Evolutionary conservation across 2,888 invertebrate genomes (phyloP).

Genomic region (Conchocele bisecta): DNA sequence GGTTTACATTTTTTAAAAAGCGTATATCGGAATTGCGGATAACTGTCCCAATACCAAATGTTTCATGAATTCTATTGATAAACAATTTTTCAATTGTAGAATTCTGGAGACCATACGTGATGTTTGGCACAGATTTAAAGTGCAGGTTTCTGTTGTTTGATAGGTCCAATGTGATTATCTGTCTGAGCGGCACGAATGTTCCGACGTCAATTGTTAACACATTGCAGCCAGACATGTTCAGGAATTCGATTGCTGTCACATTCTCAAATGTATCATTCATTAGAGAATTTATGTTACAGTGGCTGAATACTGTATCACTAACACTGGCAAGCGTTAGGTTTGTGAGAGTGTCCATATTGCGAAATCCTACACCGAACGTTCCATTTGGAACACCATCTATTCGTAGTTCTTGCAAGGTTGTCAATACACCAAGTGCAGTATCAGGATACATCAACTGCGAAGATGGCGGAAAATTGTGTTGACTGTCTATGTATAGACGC

Average conservation of each 20-base stretch:
- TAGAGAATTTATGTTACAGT: slow-evolving; percentile 4
- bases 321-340: background rate
- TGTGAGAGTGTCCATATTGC: background rate
- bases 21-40: slow-evolving; percentile 32
- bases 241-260: background rate
- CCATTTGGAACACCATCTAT: slow-evolving; percentile 5
- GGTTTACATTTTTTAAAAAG: slow-evolving; percentile 35
- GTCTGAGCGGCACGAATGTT: slow-evolving; percentile 1
- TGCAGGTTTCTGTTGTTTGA: slow-evolving; percentile 34
- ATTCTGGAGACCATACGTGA: slow-evolving; percentile 42
- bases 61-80: slow-evolving; percentile 23
- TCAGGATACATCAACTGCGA: too few relatives aligned
- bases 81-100: slow-evolving; percentile 31
- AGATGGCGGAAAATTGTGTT: too few relatives aligned
- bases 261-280: slow-evolving; percentile 14
- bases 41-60: slow-evolving; percentile 29
- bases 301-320: too few relatives aligned
- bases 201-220: slow-evolving; percentile 13
- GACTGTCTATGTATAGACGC: too few relatives aligned
- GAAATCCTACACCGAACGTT: background rate
- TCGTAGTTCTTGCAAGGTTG: background rate
- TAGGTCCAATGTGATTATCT: slow-evolving; percentile 25
- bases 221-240: slow-evolving; percentile 20
- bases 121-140: slow-evolving; percentile 21
- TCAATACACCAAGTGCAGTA: background rate